A percentile compares a stretch with the other conserved stretches of the same genome.
phyloP scores from a whole-genome alignment of 2,888 invertebrate genomes.

The Ennomos quercinarius region DNA sequence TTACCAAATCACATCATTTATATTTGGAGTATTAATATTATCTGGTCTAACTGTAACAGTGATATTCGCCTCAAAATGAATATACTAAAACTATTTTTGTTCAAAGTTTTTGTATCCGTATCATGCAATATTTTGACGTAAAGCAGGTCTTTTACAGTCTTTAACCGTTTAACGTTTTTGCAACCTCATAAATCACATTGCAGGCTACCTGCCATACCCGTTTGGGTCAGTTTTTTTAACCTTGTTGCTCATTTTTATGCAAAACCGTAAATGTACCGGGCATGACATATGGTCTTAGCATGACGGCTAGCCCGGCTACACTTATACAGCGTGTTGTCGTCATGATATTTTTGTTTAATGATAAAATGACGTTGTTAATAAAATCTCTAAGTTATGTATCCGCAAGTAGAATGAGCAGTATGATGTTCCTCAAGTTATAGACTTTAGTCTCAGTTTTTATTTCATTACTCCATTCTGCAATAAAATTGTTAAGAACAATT shows the following conservation, averaged over 20 bases:
- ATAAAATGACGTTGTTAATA: too few relatives aligned
- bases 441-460: too few relatives aligned
- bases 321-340: too few relatives aligned
- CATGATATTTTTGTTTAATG: too few relatives aligned
- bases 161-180: conserved; percentile 20
- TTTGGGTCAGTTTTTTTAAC: conserved; percentile 18
- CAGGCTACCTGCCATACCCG: conserved; percentile 25
- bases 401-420: too few relatives aligned
- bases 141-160: conserved; percentile 14
- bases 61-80: too few relatives aligned
- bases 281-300: conserved; percentile 1
- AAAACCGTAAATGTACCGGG: conserved; percentile 5
- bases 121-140: conserved; percentile 14
- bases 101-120: neutral
- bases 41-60: too few relatives aligned
- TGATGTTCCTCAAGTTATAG: too few relatives aligned
- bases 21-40: neutral
- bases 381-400: too few relatives aligned
- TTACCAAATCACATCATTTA: neutral
- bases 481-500: too few relatives aligned
- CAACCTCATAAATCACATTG: conserved; percentile 24
- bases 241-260: conserved; percentile 19
- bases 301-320: too few relatives aligned
- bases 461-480: too few relatives aligned
- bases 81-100: neutral